Conservation (phyloP, 1,140 invertebrate genomes). For the Pachypeltis micranthus region DNA sequence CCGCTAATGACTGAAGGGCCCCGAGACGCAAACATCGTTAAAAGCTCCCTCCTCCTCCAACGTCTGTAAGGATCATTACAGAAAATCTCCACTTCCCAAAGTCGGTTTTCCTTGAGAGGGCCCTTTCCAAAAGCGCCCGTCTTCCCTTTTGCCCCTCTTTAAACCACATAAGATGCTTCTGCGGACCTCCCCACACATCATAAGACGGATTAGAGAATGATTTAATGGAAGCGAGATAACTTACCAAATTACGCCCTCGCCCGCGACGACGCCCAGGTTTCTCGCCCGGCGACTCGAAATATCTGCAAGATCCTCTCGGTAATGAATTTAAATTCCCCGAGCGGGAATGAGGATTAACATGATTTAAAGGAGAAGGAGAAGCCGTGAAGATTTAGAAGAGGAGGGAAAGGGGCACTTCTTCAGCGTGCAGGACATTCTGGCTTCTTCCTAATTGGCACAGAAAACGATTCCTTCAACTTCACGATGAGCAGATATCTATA, state of each 20-base stretch:
- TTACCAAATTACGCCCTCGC: conserved; percentile 8
- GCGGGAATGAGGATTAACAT: conserved; percentile 5
- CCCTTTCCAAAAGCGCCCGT: no score
- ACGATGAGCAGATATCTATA: not conserved
- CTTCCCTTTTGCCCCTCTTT: not conserved
- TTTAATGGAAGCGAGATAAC: conserved; percentile 3
- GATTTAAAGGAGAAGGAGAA: not conserved
- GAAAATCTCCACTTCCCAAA: conserved; percentile 8
- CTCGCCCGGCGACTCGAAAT: not conserved
- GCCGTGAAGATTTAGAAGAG: not conserved
- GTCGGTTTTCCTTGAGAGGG: not conserved
- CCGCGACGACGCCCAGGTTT: not conserved
- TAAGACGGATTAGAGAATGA: conserved; percentile 1
- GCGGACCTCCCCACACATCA: not conserved
- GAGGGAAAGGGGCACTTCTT: not conserved
- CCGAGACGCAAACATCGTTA: not conserved
- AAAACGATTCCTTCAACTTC: not conserved
- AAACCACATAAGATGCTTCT: conserved; percentile 2
- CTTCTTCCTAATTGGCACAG: conserved; percentile 6
- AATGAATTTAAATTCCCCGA: conserved; percentile 8
- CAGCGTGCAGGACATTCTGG: not conserved
- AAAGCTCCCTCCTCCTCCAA: not conserved
- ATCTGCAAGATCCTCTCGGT: not conserved
- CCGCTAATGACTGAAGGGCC: no score
- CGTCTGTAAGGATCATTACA: not conserved